phyloP scores from a whole-genome alignment of 2,113 vertebrate genomes.

The Litocranius walleri region DNA sequence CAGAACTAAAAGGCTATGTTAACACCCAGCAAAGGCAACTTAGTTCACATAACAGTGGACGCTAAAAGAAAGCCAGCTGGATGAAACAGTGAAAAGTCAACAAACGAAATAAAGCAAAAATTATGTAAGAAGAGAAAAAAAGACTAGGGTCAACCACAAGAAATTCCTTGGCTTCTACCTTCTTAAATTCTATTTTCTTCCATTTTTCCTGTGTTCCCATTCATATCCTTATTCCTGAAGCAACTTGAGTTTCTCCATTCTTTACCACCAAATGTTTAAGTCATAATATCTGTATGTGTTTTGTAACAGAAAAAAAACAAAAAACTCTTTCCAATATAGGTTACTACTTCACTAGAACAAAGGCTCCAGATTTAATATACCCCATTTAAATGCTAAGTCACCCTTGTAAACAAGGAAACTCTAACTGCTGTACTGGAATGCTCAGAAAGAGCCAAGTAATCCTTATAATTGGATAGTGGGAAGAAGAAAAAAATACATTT shows the following conservation, averaged over 20 bases:
- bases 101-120: conserved; percentile 16
- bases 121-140: neutral
- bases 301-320: neutral
- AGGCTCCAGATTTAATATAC: conserved; percentile 64
- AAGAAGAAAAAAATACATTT: neutral
- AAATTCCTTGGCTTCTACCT: conserved; percentile 7
- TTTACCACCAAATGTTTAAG: neutral
- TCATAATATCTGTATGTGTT: neutral
- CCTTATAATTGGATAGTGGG: neutral
- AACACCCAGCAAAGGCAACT: neutral
- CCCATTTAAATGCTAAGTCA: conserved; percentile 76
- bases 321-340: neutral
- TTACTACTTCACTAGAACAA: conserved; percentile 73
- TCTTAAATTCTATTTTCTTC: neutral
- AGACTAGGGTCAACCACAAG: neutral
- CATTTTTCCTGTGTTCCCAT: neutral
- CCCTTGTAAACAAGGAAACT: conserved; percentile 57
- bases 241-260: neutral
- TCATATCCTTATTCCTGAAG: neutral
- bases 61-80: neutral
- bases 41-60: neutral
- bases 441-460: conserved; percentile 41
- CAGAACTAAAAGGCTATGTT: neutral
- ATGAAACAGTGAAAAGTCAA: neutral
- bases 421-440: conserved; percentile 10